Conservation (phyloP, 1,140 invertebrate genomes). For the Helicoverpa armigera region DNA sequence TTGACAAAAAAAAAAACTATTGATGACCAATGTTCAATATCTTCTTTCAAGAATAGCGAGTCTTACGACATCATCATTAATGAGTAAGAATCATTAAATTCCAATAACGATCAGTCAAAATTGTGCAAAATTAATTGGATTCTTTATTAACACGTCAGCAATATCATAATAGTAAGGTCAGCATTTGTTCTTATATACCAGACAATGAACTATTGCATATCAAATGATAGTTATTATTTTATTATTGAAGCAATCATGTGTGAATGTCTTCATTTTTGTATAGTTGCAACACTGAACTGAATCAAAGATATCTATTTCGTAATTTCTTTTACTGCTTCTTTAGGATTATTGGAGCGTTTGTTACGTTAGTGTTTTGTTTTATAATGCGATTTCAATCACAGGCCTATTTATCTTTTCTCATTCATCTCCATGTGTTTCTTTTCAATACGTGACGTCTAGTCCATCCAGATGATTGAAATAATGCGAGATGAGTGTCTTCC, state of each 20-base stretch:
- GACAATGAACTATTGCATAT: conserved; percentile 5
- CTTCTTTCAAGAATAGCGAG: background rate
- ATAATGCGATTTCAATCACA: conserved; percentile 16
- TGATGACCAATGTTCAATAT: too few relatives aligned
- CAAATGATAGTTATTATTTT: conserved; percentile 14
- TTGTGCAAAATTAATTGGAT: conserved; percentile 21
- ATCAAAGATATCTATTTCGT: conserved; percentile 28
- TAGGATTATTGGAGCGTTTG: conserved; percentile 34
- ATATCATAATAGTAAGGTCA: background rate
- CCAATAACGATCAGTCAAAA: background rate
- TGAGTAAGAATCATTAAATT: background rate
- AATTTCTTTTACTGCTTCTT: background rate
- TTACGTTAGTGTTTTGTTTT: background rate
- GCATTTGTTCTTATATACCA: background rate
- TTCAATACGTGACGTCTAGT: background rate
- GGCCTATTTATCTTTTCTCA: too few relatives aligned
- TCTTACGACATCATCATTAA: background rate
- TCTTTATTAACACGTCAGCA: background rate
- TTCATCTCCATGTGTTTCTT: background rate
- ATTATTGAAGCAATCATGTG: conserved; percentile 30
- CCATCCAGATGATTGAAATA: too few relatives aligned
- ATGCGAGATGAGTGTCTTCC: too few relatives aligned
- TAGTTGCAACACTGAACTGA: conserved; percentile 2
- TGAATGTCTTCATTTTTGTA: conserved; percentile 16
- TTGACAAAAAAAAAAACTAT: too few relatives aligned